phyloP scores from a whole-genome alignment of 2,888 invertebrate species.

The Ypsolopha scabrella region DNA sequence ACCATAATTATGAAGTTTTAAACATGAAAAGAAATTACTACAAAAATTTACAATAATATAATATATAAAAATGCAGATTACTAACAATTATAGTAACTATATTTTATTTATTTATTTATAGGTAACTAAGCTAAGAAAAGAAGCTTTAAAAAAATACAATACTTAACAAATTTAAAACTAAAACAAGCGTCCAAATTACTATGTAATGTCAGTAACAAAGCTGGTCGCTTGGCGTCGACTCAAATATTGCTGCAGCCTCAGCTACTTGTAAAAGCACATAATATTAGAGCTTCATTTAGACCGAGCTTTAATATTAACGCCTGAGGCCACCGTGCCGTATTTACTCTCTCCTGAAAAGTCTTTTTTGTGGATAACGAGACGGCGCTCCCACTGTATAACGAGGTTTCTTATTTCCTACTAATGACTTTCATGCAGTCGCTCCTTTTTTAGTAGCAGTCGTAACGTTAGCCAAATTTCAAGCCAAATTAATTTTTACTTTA shows the following conservation, averaged over 20 bases:
- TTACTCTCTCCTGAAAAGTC: constrained; percentile 35
- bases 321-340: constrained; percentile 21
- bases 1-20: too few species aligned
- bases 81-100: too few species aligned
- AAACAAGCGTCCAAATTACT: too few species aligned
- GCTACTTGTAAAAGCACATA: constrained; percentile 56
- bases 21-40: too few species aligned
- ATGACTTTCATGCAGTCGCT: constrained; percentile 40
- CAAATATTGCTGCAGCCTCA: constrained; percentile 8
- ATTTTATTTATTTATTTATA: too few species aligned
- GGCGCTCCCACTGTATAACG: constrained; percentile 36
- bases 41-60: too few species aligned
- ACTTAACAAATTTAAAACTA: too few species aligned
- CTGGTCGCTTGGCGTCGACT: not conserved
- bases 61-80: too few species aligned
- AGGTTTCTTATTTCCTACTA: constrained; percentile 46
- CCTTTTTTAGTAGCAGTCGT: constrained; percentile 24
- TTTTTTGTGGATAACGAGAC: constrained; percentile 54
- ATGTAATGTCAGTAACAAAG: not conserved
- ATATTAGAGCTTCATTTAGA: constrained; percentile 38
- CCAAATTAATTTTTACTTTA: not conserved
- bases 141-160: not conserved
- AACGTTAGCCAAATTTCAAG: constrained; percentile 4
- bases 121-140: not conserved
- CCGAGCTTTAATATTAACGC: constrained; percentile 54